Conservation (phyloP, 2,113 vertebrate species). For the Propithecus coquereli region DNA sequence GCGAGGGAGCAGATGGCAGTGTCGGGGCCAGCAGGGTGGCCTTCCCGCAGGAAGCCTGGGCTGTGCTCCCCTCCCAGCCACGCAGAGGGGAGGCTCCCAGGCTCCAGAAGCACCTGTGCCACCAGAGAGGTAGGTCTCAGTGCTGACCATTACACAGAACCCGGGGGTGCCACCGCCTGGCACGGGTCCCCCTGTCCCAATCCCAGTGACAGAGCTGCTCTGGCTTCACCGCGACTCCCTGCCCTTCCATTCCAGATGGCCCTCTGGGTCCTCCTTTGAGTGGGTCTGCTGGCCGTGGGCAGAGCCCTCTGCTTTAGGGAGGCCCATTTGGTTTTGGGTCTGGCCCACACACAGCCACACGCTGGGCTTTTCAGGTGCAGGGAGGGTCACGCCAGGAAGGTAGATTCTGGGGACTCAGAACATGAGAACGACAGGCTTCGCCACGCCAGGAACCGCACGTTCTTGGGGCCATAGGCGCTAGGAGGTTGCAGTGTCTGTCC, state of each 20-base stretch:
- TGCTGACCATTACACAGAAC: neutral
- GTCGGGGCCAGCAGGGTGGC: neutral
- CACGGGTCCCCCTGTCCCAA: neutral
- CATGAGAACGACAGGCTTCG: neutral
- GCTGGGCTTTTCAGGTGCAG: neutral
- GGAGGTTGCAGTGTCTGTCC: neutral
- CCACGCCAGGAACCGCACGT: neutral
- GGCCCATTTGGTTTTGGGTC: neutral
- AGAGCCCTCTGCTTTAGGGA: neutral
- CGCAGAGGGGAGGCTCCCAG: neutral
- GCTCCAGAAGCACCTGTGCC: neutral
- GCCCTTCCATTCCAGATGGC: neutral
- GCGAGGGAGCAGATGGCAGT: neutral
- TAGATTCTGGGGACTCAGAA: neutral
- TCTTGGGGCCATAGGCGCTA: neutral
- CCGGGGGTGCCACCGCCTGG: fast-evolving
- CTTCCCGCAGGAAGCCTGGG: neutral
- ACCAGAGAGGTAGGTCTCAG: neutral
- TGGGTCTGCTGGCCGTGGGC: neutral
- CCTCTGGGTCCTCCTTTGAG: neutral
- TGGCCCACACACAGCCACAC: neutral
- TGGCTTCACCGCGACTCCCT: neutral
- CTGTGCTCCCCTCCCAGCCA: neutral
- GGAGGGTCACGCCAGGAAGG: neutral
- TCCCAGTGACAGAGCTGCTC: neutral